Base-by-base conservation (phyloP, 2,797 vertebrate genomes). In the Chloroceryle inda region DNA sequence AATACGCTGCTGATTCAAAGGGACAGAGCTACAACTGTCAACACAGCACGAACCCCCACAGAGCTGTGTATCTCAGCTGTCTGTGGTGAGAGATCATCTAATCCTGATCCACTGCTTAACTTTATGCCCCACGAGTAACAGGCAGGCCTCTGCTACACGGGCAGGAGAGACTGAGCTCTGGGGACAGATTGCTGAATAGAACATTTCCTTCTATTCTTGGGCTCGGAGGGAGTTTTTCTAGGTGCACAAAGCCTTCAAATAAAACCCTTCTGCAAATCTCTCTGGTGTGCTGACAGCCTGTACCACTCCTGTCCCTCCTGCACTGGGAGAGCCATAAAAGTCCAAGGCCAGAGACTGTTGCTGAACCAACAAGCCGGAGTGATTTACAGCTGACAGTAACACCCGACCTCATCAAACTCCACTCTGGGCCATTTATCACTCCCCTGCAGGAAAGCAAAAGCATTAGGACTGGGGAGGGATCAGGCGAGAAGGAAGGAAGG, bases 321-420 rank as follows among this genome's bases (percentile, higher is more conserved):
- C 63, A 15, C 66, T 80, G 75, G 58, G 85, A 64, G 45, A 71
- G 40, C 40, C 64, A 47, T 92, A 92, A 88, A 92, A 86, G 76
- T 81, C 82, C 92, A 96, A 95, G 95, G 94, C 96, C 79, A 78
- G 76, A 80, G 24, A 37, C 35, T 75, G 81, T 45, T 88, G 75
- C 76, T 91, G 82, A 96, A 83, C 89, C 66, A 88, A 85, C 62
- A 94, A 95, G 62, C 69, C 94, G 92, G 89, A 92, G 92, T 88
- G 89, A 96, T 97, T 97, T 97, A 92, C 8, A 1, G 85, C 69
- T 0, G 1, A 89, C 81, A 78, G 87, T 69, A 93, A 88, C 89
- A 84, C 73, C 69, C 88, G 89, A 96, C 92, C 96, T 96, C 92
- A 96, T 96, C 85, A 95, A 95, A 96, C 58, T 89, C 81, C 66